Evolutionary conservation across 2,888 invertebrate genomes (phyloP).

Genomic region (Ennomos quercinarius): DNA sequence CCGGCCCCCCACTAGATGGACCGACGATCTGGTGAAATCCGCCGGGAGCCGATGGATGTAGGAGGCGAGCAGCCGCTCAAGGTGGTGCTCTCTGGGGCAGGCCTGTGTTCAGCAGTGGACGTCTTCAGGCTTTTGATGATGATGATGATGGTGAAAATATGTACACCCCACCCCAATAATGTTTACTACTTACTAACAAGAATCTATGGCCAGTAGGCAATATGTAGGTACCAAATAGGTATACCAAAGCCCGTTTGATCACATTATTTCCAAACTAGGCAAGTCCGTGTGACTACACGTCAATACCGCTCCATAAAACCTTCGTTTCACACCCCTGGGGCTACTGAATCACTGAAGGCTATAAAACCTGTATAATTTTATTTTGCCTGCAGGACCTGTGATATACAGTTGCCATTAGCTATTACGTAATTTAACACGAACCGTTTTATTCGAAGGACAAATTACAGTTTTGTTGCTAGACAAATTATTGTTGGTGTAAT

Average conservation of each 20-base stretch:
- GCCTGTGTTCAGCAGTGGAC: no score
- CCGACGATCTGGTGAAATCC: no score
- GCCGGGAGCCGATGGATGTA: no score
- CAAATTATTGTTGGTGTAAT: slow-evolving; percentile 6
- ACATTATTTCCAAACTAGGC: slow-evolving; percentile 27
- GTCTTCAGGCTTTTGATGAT: no score
- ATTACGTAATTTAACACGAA: slow-evolving; percentile 37
- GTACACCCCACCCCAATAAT: no score
- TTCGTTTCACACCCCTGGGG: slow-evolving; percentile 45
- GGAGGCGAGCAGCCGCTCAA: no score
- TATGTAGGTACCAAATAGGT: background rate
- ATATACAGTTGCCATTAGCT: slow-evolving; percentile 50
- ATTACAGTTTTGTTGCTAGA: slow-evolving; percentile 18
- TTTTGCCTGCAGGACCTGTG: slow-evolving; percentile 51
- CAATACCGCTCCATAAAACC: slow-evolving; percentile 49
- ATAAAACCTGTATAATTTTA: slow-evolving; percentile 59
- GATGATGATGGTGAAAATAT: no score
- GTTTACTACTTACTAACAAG: no score
- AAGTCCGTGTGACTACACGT: slow-evolving; percentile 31
- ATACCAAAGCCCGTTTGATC: slow-evolving; percentile 12
- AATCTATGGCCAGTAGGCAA: no score
- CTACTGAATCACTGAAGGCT: slow-evolving; percentile 45
- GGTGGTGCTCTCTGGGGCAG: no score
- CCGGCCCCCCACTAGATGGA: no score
- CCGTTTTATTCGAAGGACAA: slow-evolving; percentile 26